Evolutionary conservation across 2,888 invertebrate genomes (phyloP), one percentile per base, ranked within the genome.

Genomic region (Phanerotoma sp.): DNA sequence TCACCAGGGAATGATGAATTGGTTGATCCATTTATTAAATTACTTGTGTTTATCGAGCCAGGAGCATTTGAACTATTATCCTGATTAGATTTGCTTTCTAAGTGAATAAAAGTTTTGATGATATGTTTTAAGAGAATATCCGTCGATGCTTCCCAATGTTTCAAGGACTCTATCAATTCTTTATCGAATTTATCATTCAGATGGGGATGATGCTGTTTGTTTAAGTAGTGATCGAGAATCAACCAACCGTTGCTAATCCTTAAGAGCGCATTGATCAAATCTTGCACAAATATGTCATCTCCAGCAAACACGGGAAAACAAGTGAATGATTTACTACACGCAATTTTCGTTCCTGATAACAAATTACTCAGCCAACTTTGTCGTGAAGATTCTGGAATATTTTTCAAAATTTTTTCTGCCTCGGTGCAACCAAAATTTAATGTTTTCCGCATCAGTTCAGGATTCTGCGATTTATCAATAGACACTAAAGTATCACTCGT

Each of bases 191-290:
- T 74, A 4, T 68, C 67, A 7, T 58, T 53, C 1, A 75, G 51
- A 50, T 60, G 68, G 0, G 72, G 68, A 51, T 69, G 67, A 9
- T 73, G 70, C 18, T 72, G 72, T 48, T 75, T 75, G 62, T 75
- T 75, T 3, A 75, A 44, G 45, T 75, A 75, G 51, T 75, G 74
- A 35, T 75, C 75, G 7, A 75, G 65, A 11, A 72, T 62, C 3
- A 75, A 66, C 75, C 75, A 75, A 3, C 73, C 74, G 44, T 75
- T 75, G 52, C 71, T 69, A 42, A 75, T 68, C 20, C 75, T 66
- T 7, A 75, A 20, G 15, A 72, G 57, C 3, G 73, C 67, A 35
- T 70, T 74, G 11, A 75, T 67, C 9, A 75, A 56, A 15, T 75
- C 75, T 6, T 65, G 60, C 4, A 65, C 62, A 42, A 75, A 68